Base-by-base conservation (phyloP, 2,888 invertebrate genomes). In the Polydrusus pterygomalis region DNA sequence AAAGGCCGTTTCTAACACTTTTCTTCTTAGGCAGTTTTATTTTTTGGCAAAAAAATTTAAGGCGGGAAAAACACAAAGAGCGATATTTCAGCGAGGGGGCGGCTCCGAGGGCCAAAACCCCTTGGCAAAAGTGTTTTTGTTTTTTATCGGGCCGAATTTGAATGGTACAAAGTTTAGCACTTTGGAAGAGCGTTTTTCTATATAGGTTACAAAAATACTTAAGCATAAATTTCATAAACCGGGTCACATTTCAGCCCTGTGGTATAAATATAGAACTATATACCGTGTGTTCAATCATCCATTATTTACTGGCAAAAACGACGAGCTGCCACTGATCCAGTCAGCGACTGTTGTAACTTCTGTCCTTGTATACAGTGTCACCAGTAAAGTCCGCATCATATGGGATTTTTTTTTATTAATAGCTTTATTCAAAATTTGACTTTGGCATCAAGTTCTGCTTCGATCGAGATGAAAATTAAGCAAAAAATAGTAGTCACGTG, bases 101-200 rank as follows among this genome's bases (percentile, higher is more conserved):
- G 30, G 25, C 47, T 49, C 17, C 17, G 11, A 25, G 54, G n/a
- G 13, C 25, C 54, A 10, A 38, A 60, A 60, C 5, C 30, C 63
- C 77, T 47, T 65, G 60, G 11, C 64, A 34, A 18, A 58, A 77
- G 77, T 77, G 77, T 77, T 77, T 77, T 77, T 74, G 73, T 77
- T 77, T 77, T 77, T 74, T 70, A 74, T 70, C 69, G 69, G 40
- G 20, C 18, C 30, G 60, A 77, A 77, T 77, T 74, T 77, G 74
- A 77, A 77, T 77, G 70, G 76, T 64, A 74, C 74, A 56, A 69
- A 69, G 56, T 74, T 74, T 64, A 45, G 64, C 69, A 74, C 74
- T 64, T 69, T 56, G 34, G 30, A 25, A 74, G 38, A 54, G 2
- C 10, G 25, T n/a, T 20, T 54, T 54, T 54, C 20, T 54, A 54